A percentile compares a stretch with the other conserved stretches of the same genome.
phyloP scores from a whole-genome alignment of 2,888 invertebrate genomes.

The Xanthostigma xanthostigma region DNA sequence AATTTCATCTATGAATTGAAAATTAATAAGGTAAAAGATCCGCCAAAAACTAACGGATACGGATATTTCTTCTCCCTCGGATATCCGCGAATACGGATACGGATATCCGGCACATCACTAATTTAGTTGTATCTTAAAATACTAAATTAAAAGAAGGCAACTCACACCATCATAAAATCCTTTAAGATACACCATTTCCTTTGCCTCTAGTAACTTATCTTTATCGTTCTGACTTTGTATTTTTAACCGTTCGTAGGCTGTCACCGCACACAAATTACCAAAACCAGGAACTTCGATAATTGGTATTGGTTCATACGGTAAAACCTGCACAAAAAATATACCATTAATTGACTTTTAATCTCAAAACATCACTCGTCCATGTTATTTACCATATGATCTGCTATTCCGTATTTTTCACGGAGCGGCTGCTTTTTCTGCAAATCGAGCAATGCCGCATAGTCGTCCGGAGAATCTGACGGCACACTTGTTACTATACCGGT shows the following conservation, averaged over 20 bases:
- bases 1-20: too few species aligned
- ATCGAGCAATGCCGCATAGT: slow-evolving; percentile 90
- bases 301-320: slow-evolving; percentile 55
- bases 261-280: slow-evolving; percentile 73
- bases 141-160: not conserved
- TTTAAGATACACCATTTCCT: slow-evolving; percentile 89
- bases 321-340: slow-evolving; percentile 29
- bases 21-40: too few species aligned
- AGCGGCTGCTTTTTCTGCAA: slow-evolving; percentile 88
- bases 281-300: slow-evolving; percentile 86
- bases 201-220: slow-evolving; percentile 85
- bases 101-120: too few species aligned
- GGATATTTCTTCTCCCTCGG: too few species aligned
- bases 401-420: slow-evolving; percentile 81
- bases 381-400: slow-evolving; percentile 55
- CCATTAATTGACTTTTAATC: slow-evolving; percentile 2
- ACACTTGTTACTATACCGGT: slow-evolving; percentile 97
- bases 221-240: slow-evolving; percentile 97
- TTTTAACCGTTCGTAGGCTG: slow-evolving; percentile 75
- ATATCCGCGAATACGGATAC: too few species aligned
- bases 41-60: too few species aligned
- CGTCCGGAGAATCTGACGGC: slow-evolving; percentile 97
- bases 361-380: not conserved
- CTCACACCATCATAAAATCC: slow-evolving; percentile 86
- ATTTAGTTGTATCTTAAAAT: too few species aligned